Base-by-base conservation (phyloP, 2,113 vertebrate genomes). In the Pteruthius melanotis region DNA sequence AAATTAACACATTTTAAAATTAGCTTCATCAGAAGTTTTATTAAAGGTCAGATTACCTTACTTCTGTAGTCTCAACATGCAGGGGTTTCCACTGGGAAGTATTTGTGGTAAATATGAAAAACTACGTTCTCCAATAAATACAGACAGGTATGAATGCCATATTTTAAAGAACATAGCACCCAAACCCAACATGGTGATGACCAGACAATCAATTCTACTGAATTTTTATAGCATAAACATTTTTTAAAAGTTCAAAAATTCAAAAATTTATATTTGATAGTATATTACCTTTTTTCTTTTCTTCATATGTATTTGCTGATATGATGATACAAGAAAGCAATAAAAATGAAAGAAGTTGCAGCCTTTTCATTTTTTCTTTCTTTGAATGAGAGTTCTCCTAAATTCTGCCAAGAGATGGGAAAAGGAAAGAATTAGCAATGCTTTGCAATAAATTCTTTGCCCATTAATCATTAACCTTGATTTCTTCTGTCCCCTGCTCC, bases 391-490 rank as follows among this genome's bases (percentile, higher is more conserved):
- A 60, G 83, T 78, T 78, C 92, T 75, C 83, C 70, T 83, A 76
- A 92, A 82, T 89, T 94, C 96, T 97, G 95, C 82, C 61, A 91
- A 96, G 78, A 97, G 93, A 97, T 60, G 60, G 87, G 70, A 72
- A 87, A 80, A 65, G 12, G 31, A 78, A 52, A 84, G 56, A 93
- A 77, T 87, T 92, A 81, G 90, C 88, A 95, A 49, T 83, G 82
- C 83, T 95, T 86, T 85, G 95, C 82, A 65, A 94, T 84, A 72
- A 92, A 75, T 91, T 92, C 95, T 77, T 83, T 81, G 56, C 57
- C 52, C 28, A 70, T 98, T 98, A 98, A 98, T 98, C 53, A 98
- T 98, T 98, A 98, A 98, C 98, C 50, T 87, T 85, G 44, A 81
- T 93, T 80, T 84, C 21, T 71, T 40, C 57, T 80, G 28, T 66